Evolutionary conservation across 2,888 invertebrate species (phyloP).

Genomic region (Andrena camellia): DNA sequence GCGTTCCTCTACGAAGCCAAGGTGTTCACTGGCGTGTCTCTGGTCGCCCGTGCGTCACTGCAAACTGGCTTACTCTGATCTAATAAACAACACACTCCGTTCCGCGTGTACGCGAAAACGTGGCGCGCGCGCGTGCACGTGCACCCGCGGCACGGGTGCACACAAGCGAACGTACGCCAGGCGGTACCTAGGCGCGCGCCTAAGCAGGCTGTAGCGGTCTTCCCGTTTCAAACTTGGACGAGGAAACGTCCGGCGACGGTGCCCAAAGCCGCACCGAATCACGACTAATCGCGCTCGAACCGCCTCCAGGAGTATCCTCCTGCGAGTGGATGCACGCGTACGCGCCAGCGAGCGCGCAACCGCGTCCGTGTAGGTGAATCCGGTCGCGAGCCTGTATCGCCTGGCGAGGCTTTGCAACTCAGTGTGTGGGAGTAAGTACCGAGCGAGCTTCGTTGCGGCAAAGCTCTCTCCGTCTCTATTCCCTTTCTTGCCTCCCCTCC

Average conservation of each 20-base stretch:
- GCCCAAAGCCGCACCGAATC: conserved; percentile 47
- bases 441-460: conserved; percentile 54
- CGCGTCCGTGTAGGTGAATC: conserved; percentile 8
- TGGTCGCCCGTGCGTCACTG: conserved; percentile 75
- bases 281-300: conserved; percentile 60
- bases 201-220: background rate
- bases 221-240: background rate
- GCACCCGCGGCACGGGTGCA: conserved; percentile 3
- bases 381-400: conserved; percentile 18
- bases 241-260: background rate
- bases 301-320: conserved; percentile 53
- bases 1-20: conserved; percentile 69
- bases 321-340: conserved; percentile 38
- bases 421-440: conserved; percentile 50
- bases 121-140: conserved; percentile 23
- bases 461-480: conserved; percentile 35
- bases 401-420: conserved; percentile 28
- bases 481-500: background rate
- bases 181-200: background rate
- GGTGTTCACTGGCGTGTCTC: conserved; percentile 76
- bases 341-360: too few species aligned
- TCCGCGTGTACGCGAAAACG: conserved; percentile 45
- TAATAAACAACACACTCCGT: conserved; percentile 78
- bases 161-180: background rate
- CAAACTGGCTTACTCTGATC: conserved; percentile 84